Evolutionary conservation across 2,797 vertebrate species (phyloP).

Genomic region (Meda fulgida): DNA sequence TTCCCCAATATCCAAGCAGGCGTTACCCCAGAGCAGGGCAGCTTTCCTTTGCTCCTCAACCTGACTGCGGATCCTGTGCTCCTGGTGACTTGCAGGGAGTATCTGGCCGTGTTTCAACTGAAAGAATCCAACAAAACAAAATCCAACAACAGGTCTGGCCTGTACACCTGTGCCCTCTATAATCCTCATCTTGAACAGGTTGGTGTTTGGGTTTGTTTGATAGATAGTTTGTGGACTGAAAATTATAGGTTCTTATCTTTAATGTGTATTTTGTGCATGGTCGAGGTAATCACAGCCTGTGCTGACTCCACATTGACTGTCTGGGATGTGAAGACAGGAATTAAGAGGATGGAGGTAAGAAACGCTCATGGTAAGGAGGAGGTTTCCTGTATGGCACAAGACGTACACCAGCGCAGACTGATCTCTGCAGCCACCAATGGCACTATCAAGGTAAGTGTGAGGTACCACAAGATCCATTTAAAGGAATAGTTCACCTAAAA

Average conservation of each 20-base stretch:
- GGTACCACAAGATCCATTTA: neutral
- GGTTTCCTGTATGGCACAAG: slow-evolving; percentile 73
- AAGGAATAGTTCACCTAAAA: too few relatives aligned
- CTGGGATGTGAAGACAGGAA: slow-evolving; percentile 63
- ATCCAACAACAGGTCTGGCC: neutral
- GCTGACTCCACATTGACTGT: slow-evolving; percentile 68
- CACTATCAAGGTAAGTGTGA: slow-evolving; percentile 53
- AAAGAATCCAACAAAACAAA: neutral
- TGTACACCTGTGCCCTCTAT: slow-evolving; percentile 46
- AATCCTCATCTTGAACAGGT: slow-evolving; percentile 68
- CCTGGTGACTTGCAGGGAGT: slow-evolving; percentile 72
- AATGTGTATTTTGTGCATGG: neutral
- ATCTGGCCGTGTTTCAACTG: slow-evolving; percentile 65
- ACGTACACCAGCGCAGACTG: slow-evolving; percentile 69
- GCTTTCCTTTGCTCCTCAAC: slow-evolving; percentile 70
- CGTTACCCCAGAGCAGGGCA: slow-evolving; percentile 68
- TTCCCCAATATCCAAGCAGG: slow-evolving; percentile 67
- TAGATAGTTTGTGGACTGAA: neutral
- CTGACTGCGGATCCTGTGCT: slow-evolving; percentile 52
- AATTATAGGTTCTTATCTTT: slow-evolving; percentile 1
- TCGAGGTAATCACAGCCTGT: slow-evolving; percentile 69
- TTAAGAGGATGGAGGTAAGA: slow-evolving; percentile 56
- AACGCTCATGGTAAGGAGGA: slow-evolving; percentile 72
- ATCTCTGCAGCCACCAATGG: slow-evolving; percentile 72
- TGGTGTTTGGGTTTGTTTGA: neutral